A percentile compares a stretch with the other conserved stretches of the same genome.
Conservation (phyloP, 2,888 invertebrate species). For the Sabellastarte sp. region DNA sequence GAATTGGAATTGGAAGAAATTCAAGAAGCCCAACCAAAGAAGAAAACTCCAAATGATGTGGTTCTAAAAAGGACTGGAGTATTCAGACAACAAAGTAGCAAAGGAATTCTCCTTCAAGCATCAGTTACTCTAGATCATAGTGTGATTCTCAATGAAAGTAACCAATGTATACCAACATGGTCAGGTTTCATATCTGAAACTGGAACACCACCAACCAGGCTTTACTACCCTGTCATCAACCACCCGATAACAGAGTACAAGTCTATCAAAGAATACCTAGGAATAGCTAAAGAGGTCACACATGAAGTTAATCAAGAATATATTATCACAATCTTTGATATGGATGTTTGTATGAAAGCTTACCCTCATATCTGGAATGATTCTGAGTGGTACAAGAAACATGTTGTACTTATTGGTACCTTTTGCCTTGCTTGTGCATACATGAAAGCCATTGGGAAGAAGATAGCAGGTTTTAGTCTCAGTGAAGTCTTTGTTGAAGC, state of each 20-base stretch:
- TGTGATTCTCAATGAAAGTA: too few species aligned
- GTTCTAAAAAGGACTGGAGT: too few species aligned
- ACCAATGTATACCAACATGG: constrained; percentile 20
- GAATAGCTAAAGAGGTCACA: too few species aligned
- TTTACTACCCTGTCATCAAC: constrained; percentile 16
- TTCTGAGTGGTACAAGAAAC: constrained; percentile 18
- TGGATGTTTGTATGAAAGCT: constrained; percentile 32
- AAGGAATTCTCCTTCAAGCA: too few species aligned
- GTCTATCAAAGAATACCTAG: too few species aligned
- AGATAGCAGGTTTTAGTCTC: constrained; percentile 23
- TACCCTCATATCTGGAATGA: constrained; percentile 24
- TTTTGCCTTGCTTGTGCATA: constrained; percentile 19
- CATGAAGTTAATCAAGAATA: too few species aligned
- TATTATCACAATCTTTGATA: constrained; percentile 33
- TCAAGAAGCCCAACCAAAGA: too few species aligned
- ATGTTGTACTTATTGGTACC: constrained; percentile 22
- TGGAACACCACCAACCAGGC: constrained; percentile 15
- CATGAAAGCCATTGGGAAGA: constrained; percentile 21
- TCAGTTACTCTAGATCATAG: too few species aligned
- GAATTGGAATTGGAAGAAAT: too few species aligned
- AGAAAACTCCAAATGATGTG: too few species aligned
- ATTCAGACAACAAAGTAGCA: too few species aligned
- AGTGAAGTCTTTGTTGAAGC: constrained; percentile 22
- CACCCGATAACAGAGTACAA: constrained; percentile 16
- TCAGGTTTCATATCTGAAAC: constrained; percentile 26